phyloP scores from a whole-genome alignment of 35 echinoderm and acorn worm species.

The Ophiothrix spiculata region DNA sequence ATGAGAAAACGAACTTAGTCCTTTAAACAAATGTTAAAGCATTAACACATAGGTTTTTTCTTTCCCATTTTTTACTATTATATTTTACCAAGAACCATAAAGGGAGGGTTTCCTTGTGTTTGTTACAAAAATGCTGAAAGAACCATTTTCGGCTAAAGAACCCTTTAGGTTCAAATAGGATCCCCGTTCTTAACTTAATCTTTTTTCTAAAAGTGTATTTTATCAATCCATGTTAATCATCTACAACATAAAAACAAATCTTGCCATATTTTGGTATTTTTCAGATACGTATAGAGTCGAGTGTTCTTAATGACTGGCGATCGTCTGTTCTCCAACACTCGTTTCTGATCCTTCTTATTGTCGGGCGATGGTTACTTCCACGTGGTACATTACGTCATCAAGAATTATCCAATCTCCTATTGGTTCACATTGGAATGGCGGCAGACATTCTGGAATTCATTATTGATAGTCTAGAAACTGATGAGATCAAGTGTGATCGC shows the following conservation, averaged over 20 bases:
- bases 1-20: too few relatives aligned
- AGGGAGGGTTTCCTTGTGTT: too few relatives aligned
- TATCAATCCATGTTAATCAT: not conserved
- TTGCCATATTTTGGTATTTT: not conserved
- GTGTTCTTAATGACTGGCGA: conserved; percentile 55
- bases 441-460: conserved; percentile 72
- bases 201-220: not conserved
- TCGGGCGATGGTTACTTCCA: conserved; percentile 92
- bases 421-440: conserved; percentile 98
- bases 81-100: too few relatives aligned
- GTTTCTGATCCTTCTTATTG: conserved; percentile 55
- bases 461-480: conserved; percentile 66
- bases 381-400: conserved; percentile 72
- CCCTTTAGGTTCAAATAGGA: too few relatives aligned
- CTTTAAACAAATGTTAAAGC: too few relatives aligned
- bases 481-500: conserved; percentile 62
- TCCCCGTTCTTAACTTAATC: not conserved
- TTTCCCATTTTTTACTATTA: too few relatives aligned
- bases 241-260: not conserved
- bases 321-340: conserved; percentile 59
- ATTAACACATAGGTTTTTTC: too few relatives aligned
- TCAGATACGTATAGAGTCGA: conserved; percentile 24
- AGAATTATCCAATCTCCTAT: conserved; percentile 85
- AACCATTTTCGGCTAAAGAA: too few relatives aligned
- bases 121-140: too few relatives aligned